Percentiles rank a stretch among this genome's conserved stretches.
phyloP scores from a whole-genome alignment of 2,888 invertebrate genomes.

The Eristalinus aeneus region DNA sequence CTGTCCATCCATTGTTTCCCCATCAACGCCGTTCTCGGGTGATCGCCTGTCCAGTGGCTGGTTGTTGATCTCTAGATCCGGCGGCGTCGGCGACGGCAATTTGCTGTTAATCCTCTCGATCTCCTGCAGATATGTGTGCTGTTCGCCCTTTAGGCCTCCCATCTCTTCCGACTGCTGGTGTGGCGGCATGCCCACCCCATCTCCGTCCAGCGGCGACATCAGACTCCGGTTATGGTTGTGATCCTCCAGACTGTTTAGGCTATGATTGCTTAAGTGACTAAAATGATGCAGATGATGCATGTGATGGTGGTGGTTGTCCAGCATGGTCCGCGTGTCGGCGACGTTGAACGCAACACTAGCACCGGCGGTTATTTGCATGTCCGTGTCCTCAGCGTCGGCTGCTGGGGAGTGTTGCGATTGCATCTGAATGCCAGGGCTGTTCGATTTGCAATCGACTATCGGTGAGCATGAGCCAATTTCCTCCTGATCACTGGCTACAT shows the following conservation, averaged over 20 bases:
- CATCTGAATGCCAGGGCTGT: conserved; percentile 62
- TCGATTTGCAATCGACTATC: conserved; percentile 72
- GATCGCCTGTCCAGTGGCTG: conserved; percentile 71
- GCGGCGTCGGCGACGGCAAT: conserved; percentile 74
- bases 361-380: conserved; percentile 44
- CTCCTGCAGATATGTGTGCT: conserved; percentile 74
- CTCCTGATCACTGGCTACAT: conserved; percentile 79
- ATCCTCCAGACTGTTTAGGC: conserved; percentile 68
- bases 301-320: conserved; percentile 66
- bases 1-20: conserved; percentile 33
- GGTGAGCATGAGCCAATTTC: conserved; percentile 80
- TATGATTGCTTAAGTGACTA: conserved; percentile 67
- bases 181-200: conserved; percentile 35
- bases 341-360: conserved; percentile 62
- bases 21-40: conserved; percentile 24
- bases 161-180: conserved; percentile 52
- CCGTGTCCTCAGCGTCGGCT: conserved; percentile 55
- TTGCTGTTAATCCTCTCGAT: conserved; percentile 72
- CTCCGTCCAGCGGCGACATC: conserved; percentile 61
- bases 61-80: conserved; percentile 73
- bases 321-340: conserved; percentile 53
- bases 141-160: conserved; percentile 61
- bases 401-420: conserved; percentile 56
- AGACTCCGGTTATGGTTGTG: conserved; percentile 72
- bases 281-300: conserved; percentile 62